Evolutionary conservation across 2,797 vertebrate species (phyloP).

Genomic region (Enteromius trimaculatus): DNA sequence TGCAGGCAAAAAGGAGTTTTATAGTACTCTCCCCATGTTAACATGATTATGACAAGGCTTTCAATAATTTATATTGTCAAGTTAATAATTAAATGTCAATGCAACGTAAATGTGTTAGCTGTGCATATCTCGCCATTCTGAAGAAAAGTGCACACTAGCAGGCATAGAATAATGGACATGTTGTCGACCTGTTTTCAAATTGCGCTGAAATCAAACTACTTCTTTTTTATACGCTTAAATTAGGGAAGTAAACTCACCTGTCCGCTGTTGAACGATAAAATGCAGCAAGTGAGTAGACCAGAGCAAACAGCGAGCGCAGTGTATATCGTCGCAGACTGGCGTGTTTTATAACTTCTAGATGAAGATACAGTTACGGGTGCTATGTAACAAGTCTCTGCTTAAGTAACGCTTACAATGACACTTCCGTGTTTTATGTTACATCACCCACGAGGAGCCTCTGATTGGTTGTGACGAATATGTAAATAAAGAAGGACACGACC

Average conservation of each 20-base stretch:
- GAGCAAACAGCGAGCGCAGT: not conserved
- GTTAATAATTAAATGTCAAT: not conserved
- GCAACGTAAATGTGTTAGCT: not conserved
- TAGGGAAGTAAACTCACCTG: constrained; percentile 21
- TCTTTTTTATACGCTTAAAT: not conserved
- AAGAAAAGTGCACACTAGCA: not conserved
- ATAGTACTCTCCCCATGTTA: not conserved
- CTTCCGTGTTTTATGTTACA: constrained; percentile 40
- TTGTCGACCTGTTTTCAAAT: not conserved
- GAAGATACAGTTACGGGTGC: not conserved
- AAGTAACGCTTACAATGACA: constrained; percentile 24
- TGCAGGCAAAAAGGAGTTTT: not conserved
- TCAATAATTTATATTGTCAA: not conserved
- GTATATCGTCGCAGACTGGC: not conserved
- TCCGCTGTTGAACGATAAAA: not conserved
- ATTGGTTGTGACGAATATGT: constrained; percentile 27
- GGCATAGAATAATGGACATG: too few species aligned
- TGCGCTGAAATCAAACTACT: not conserved
- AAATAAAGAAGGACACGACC: not conserved
- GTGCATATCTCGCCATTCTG: not conserved
- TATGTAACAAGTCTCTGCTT: constrained; percentile 14
- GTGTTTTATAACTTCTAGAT: not conserved
- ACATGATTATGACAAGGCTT: not conserved
- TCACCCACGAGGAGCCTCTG: not conserved
- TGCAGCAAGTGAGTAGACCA: not conserved